These are phyloP conservation scores for Metaphire vulgaris DNA, from an alignment of 1,140 invertebrate species.

Conservation along the genomic window DNA sequence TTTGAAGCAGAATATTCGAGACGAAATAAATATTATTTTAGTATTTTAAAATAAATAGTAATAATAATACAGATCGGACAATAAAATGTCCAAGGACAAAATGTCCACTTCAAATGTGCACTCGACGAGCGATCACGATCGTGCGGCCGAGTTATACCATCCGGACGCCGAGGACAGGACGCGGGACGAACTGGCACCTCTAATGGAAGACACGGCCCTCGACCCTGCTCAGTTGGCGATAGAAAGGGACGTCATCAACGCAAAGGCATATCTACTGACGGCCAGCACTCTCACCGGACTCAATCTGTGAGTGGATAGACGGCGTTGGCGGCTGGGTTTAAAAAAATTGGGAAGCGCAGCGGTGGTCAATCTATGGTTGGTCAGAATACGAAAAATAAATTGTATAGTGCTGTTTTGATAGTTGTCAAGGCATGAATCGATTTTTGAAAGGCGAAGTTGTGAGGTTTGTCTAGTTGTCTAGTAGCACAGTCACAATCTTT, in stretches of 20 bases:
- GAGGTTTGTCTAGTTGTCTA: not conserved
- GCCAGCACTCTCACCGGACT: not conserved
- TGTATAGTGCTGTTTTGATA: not conserved
- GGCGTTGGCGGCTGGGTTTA: too few species aligned
- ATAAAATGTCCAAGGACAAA: too few species aligned
- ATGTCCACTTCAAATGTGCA: not conserved
- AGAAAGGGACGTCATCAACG: not conserved
- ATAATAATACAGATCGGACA: not conserved
- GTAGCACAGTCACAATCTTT: not conserved
- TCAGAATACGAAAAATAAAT: not conserved
- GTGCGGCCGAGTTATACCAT: not conserved
- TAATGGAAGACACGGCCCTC: not conserved
- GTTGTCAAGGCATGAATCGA: not conserved
- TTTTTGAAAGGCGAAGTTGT: not conserved
- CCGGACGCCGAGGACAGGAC: not conserved
- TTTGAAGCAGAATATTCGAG: not conserved
- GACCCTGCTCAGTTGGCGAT: not conserved
- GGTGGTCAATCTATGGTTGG: not conserved
- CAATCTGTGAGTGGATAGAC: not conserved
- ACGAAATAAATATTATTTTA: not conserved
- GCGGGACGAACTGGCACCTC: not conserved
- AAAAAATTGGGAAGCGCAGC: not conserved
- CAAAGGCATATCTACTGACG: not conserved
- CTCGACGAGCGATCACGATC: not conserved
- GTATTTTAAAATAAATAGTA: not conserved